Base-by-base conservation (phyloP, 2,113 vertebrate species). In the Aegithalos caudatus region DNA sequence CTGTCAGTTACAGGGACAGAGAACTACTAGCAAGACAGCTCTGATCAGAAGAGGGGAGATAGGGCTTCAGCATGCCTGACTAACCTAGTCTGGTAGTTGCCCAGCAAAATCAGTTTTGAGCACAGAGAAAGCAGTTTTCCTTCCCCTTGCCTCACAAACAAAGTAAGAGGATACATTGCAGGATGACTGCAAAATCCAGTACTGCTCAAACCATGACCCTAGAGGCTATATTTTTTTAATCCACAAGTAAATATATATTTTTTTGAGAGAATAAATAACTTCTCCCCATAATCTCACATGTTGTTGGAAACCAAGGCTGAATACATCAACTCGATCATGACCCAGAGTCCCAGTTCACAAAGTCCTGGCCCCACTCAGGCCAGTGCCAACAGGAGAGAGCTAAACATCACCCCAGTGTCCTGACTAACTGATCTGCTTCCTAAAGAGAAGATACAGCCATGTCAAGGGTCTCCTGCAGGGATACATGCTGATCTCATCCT, bases 331-430 rank as follows among this genome's bases (percentile, higher is more conserved):
- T 33, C 47, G 27, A 81, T 57, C 20, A 47, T 33, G 31, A 47
- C 10, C 7, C 44, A 29, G 10, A 37, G 28, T 44, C 35, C 12
- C 24, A 51, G 24, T 8, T 64, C 19, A 44, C 21, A 35, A 5
- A 62, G 33, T 28, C 51, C 15, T 5, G 2, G 7, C 7, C 12
- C 21, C 10, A 37, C 10, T 64, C 21, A 50, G 66, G 19, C 9
- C 35, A 42, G 6, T 51, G 42, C 5, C 29, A 76, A 28, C 0
- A 2, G 28, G 8, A 94, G 21, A 62, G 42, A 45, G 11, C 4
- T 13, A 50, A 42, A 73, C 0, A 4, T 29, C 70, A 54, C 45
- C 5, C 11, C 1, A 1, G 1, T 69, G 14, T 69, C 57, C 48
- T 42, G 16, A 65, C 17, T 69, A 3, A 4, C 21, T 35, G 19